Conservation (phyloP, 1,140 invertebrate species). For the Drosophila carrolli region DNA sequence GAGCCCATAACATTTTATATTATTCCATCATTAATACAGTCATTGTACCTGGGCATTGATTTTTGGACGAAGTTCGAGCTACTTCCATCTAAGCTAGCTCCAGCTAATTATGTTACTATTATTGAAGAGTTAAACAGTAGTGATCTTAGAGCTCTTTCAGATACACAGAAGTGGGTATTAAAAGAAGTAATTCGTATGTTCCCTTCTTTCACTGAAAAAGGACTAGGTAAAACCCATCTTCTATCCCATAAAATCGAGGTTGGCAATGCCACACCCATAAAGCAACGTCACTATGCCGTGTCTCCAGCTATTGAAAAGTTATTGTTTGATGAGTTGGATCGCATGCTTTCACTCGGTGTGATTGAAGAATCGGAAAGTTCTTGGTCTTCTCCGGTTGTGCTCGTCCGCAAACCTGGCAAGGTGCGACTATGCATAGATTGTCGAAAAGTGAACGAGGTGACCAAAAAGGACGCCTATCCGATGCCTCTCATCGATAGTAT, state of each 20-base stretch:
- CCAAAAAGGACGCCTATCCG: no score
- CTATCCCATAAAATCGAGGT: conserved; percentile 38
- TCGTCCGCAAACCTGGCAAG: no score
- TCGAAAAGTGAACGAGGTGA: no score
- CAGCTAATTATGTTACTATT: neutral
- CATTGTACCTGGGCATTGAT: no score
- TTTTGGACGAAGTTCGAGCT: neutral
- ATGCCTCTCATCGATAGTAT: conserved; percentile 1
- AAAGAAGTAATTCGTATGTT: neutral
- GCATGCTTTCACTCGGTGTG: conserved; percentile 28
- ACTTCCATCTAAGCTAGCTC: neutral
- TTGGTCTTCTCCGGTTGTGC: neutral
- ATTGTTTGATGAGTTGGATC: no score
- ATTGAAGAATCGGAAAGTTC: conserved; percentile 40
- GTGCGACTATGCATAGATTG: no score
- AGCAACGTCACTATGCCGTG: conserved; percentile 34
- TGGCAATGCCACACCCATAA: conserved; percentile 16
- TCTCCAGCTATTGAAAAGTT: conserved; percentile 34
- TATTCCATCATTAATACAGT: no score
- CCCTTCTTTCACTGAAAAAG: conserved; percentile 13
- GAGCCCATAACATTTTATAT: no score
- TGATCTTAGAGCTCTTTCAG: no score
- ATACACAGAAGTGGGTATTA: no score
- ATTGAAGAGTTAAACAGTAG: no score
- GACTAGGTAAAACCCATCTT: conserved; percentile 2